Evolutionary conservation across 2,113 vertebrate genomes (phyloP).

Genomic region (Ictalurus punctatus): DNA sequence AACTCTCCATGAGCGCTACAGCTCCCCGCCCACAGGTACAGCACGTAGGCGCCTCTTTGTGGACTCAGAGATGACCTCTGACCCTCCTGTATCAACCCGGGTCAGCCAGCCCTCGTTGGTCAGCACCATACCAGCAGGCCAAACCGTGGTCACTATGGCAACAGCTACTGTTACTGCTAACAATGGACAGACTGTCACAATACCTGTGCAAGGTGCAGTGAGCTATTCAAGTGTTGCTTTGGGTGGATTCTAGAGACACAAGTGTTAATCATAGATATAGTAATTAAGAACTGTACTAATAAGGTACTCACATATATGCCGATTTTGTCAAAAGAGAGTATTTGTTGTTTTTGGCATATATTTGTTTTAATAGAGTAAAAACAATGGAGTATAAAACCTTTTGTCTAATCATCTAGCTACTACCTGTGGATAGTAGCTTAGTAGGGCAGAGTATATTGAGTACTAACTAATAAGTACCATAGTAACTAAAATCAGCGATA

Average conservation of each 20-base stretch:
- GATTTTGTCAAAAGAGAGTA: not conserved
- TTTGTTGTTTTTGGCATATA: not conserved
- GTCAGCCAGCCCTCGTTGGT: slow-evolving; percentile 66
- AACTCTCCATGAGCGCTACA: slow-evolving; percentile 91
- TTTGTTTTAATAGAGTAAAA: not conserved
- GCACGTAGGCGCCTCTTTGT: slow-evolving; percentile 92
- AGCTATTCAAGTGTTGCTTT: not conserved
- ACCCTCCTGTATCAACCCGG: slow-evolving; percentile 66
- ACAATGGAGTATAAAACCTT: not conserved
- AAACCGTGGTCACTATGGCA: slow-evolving; percentile 78
- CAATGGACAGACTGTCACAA: slow-evolving; percentile 77
- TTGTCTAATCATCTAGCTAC: not conserved
- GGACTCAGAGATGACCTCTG: slow-evolving; percentile 69
- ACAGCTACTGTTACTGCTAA: slow-evolving; percentile 70
- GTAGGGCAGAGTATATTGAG: not conserved
- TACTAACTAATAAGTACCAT: not conserved
- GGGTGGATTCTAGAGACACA: not conserved
- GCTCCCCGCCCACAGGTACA: slow-evolving; percentile 89
- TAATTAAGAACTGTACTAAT: not conserved
- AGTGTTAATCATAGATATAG: not conserved
- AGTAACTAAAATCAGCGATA: not conserved
- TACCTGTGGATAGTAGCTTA: not conserved
- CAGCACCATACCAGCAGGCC: slow-evolving; percentile 74
- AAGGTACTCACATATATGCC: not conserved
- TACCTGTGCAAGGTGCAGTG: slow-evolving; percentile 82